Evolutionary conservation across 1,140 invertebrate species (phyloP).

Genomic region (Lepidotrigona ventralis): DNA sequence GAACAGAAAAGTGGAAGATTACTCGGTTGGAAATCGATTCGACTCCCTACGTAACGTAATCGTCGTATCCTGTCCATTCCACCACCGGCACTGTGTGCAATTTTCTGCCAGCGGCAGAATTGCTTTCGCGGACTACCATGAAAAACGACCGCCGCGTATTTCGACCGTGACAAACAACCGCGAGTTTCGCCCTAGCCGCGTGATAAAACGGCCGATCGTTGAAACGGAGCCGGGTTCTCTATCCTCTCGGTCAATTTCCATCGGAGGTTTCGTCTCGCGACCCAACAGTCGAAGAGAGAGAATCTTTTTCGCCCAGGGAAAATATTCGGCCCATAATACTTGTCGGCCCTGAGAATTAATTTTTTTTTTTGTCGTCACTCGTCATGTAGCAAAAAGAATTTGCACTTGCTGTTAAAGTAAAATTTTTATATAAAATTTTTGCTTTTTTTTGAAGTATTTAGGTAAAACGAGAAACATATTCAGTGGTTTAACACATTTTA

Average conservation of each 20-base stretch:
- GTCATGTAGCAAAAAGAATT: no score
- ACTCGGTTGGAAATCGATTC: constrained; percentile 39
- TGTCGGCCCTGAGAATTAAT: no score
- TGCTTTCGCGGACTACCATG: not conserved
- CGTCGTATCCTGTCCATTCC: constrained; percentile 18
- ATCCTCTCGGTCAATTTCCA: not conserved
- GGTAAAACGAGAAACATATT: no score
- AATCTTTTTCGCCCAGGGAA: no score
- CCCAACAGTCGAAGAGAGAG: no score
- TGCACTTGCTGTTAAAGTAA: no score
- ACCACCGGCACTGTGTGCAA: not conserved
- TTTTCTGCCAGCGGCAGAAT: not conserved
- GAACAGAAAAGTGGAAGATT: constrained; percentile 68
- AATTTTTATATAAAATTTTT: no score
- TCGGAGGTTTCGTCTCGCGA: not conserved
- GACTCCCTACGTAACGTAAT: constrained; percentile 21
- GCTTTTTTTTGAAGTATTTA: no score
- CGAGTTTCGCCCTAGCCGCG: not conserved
- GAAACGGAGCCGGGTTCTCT: not conserved
- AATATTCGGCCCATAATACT: no score
- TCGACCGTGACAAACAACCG: not conserved
- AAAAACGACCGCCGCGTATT: not conserved
- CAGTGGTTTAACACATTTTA: no score
- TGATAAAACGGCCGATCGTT: not conserved
- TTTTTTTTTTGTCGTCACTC: no score